These are phyloP conservation scores for Toxotes chatareus DNA, from an alignment of 2,113 vertebrate species.

Conservation along the genomic window DNA sequence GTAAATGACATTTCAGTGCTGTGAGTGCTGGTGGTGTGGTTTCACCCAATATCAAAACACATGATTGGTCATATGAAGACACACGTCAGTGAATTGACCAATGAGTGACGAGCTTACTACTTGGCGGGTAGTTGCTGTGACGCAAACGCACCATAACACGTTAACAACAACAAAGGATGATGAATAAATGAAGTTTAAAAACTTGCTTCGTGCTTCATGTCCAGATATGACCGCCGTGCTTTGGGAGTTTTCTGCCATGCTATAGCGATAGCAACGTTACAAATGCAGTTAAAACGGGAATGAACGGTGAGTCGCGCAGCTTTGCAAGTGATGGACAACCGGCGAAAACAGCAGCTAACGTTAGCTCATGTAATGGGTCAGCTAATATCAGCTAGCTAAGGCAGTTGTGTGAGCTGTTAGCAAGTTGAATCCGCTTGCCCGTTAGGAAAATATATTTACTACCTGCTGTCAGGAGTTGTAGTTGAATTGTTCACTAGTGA, in stretches of 20 bases:
- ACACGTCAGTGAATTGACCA: constrained; percentile 43
- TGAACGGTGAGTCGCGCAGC: constrained; percentile 58
- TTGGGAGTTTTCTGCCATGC: too few species aligned
- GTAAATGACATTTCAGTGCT: neutral
- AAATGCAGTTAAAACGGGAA: constrained; percentile 7
- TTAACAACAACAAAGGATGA: constrained; percentile 70
- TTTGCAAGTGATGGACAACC: constrained; percentile 33
- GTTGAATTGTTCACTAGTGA: neutral
- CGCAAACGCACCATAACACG: constrained; percentile 9
- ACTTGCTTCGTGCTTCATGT: constrained; percentile 1
- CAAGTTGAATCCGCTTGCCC: neutral
- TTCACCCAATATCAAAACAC: neutral
- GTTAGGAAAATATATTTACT: neutral
- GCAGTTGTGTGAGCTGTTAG: neutral
- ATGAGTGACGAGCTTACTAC: constrained; percentile 58
- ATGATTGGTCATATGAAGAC: constrained; percentile 61
- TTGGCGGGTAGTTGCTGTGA: constrained; percentile 47
- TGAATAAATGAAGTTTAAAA: constrained; percentile 61
- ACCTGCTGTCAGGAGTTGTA: neutral
- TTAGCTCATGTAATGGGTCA: constrained; percentile 36
- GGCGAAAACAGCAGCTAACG: constrained; percentile 41
- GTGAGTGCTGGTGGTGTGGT: neutral
- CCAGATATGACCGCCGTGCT: neutral
- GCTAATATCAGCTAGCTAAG: constrained; percentile 21
- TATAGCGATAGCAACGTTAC: neutral